These are phyloP conservation scores for Ariolimax columbianus DNA, from an alignment of 2,888 invertebrate genomes.

Conservation along the genomic window DNA sequence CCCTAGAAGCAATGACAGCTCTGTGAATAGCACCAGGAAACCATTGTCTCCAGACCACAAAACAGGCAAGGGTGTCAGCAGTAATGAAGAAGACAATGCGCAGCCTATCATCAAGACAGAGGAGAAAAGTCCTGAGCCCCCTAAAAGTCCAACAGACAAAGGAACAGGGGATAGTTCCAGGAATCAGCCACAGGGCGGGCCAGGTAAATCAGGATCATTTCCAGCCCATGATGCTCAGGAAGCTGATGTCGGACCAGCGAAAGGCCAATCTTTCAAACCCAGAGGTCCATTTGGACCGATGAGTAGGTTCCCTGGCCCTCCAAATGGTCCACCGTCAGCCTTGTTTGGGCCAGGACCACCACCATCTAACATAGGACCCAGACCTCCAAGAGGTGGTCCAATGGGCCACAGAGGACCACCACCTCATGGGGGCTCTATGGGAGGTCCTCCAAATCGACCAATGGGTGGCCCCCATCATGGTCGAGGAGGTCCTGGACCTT, in stretches of 20 bases:
- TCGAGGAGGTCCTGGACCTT: conserved; percentile 37
- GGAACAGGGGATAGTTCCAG: neutral
- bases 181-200: neutral
- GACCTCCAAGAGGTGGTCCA: conserved; percentile 47
- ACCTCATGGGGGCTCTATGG: conserved; percentile 43
- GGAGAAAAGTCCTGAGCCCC: conserved; percentile 10
- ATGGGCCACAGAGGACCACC: conserved; percentile 49
- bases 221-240: conserved; percentile 38
- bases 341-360: conserved; percentile 44
- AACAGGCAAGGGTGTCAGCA: neutral
- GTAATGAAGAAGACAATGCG: conserved; percentile 14
- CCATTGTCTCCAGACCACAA: conserved; percentile 30
- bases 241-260: conserved; percentile 37
- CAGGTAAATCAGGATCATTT: conserved; percentile 47
- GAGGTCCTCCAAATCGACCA: conserved; percentile 36
- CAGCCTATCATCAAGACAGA: conserved; percentile 26
- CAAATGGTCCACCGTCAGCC: conserved; percentile 44
- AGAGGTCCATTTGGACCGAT: conserved; percentile 40
- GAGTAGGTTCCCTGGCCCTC: conserved; percentile 38
- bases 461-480: conserved; percentile 37
- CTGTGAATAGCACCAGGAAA: conserved; percentile 8
- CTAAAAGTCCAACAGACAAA: neutral
- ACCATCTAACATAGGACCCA: conserved; percentile 35
- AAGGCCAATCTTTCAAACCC: conserved; percentile 38
- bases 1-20: conserved; percentile 3